Base-by-base conservation (phyloP, 2,113 vertebrate species). In the Prinia subflava region DNA sequence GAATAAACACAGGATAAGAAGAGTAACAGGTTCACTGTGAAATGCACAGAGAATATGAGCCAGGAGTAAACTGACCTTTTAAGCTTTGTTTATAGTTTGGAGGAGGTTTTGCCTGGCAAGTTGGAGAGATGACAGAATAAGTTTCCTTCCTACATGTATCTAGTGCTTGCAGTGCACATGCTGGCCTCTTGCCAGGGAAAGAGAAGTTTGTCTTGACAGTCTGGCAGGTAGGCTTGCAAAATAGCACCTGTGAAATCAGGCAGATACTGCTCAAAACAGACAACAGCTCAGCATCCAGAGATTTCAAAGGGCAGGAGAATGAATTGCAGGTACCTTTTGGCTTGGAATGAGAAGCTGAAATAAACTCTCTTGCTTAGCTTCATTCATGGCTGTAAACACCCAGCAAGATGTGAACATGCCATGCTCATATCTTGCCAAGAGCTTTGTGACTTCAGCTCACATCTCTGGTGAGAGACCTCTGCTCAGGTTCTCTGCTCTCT, bases 221-320 rank as follows among this genome's bases (percentile, higher is more conserved):
- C 80, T 94, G 73, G 59, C 57, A 91, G 90, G 89, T 97, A 74
- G 83, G 27, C 59, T 93, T 76, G 65, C 68, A 82, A 89, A 93
- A 73, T 41, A 89, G 11, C 31, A 17, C 70, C 86, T 64, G 63
- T 50, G 65, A 86, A 89, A 75, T 67, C 78, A 68, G 74, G 27
- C 35, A 89, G 30, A 37, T 78, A 5, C 55, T 59, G 33, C 68
- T 90, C 52, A 49, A 55, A 92, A 42, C 46, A 80, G 35, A 23
- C 69, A 67, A 47, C 60, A 80, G 44, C 52, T 69, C 73, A 74
- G 28, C 59, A 78, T 57, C 9, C 14, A 44, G 23, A 59, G 44
- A 22, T 47, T 92, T 90, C 70, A 84, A 91, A 73, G 67, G 35
- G 35, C 31, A 81, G 46, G 21, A 55, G 47, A 80, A 86, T 15